Evolutionary conservation across 1,140 invertebrate genomes (phyloP).

Genomic region (Popillia japonica): DNA sequence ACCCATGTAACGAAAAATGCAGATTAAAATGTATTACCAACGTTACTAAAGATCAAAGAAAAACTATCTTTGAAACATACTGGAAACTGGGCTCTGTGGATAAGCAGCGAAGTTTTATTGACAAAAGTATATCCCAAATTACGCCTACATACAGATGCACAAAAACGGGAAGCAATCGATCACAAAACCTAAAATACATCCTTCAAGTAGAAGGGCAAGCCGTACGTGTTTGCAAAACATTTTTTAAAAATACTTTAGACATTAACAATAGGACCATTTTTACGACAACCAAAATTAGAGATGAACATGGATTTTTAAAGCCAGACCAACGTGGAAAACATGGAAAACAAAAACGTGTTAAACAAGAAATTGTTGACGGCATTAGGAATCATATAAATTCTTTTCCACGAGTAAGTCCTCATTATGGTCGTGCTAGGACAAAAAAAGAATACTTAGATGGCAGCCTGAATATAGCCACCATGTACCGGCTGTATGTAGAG

Average conservation of each 20-base stretch:
- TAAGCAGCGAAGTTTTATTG: conserved; percentile 19
- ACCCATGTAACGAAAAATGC: not conserved
- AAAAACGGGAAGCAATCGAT: conserved; percentile 31
- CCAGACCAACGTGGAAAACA: conserved; percentile 26
- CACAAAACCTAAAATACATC: conserved; percentile 8
- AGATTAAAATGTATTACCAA: conserved; percentile 30
- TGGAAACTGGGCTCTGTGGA: conserved; percentile 17
- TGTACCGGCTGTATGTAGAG: conserved; percentile 1
- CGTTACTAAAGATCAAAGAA: conserved; percentile 6
- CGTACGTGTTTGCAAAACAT: conserved; percentile 28
- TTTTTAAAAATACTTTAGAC: conserved; percentile 35
- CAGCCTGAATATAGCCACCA: not conserved
- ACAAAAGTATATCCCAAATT: conserved; percentile 29
- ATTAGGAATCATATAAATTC: conserved; percentile 27
- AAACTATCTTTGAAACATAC: conserved; percentile 6
- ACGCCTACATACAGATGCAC: not conserved
- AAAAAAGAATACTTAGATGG: conserved; percentile 11
- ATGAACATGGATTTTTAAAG: conserved; percentile 15
- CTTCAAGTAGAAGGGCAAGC: not conserved
- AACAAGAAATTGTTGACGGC: not conserved
- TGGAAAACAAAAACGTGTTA: conserved; percentile 21
- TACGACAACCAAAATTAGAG: conserved; percentile 11
- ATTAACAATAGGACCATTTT: conserved; percentile 27
- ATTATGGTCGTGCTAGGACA: conserved; percentile 1
- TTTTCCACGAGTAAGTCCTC: conserved; percentile 25